Evolutionary conservation across 2,113 vertebrate genomes (phyloP).

Genomic region (Psettodes erumei): DNA sequence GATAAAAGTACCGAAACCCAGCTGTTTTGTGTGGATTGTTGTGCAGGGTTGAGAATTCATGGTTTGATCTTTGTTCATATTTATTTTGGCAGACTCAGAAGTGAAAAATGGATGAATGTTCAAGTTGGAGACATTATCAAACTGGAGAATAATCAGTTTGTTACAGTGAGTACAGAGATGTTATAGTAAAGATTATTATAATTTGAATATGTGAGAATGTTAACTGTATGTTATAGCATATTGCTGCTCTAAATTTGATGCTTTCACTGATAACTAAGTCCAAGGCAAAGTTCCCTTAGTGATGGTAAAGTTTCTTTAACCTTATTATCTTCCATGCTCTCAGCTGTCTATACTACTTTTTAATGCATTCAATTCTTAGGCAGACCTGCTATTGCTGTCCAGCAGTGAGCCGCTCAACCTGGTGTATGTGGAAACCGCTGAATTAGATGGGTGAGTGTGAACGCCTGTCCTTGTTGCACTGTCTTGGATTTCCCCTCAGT

Average conservation of each 20-base stretch:
- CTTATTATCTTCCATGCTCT: neutral
- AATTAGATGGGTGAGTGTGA: conserved; percentile 89
- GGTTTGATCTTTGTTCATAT: neutral
- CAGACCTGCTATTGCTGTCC: conserved; percentile 91
- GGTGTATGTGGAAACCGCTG: conserved; percentile 93
- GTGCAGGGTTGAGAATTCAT: neutral
- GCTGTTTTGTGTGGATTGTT: neutral
- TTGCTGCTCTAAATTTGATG: neutral
- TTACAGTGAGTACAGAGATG: conserved; percentile 85
- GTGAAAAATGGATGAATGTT: conserved; percentile 94
- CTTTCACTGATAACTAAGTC: neutral
- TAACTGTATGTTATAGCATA: neutral
- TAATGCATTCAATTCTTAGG: conserved; percentile 79
- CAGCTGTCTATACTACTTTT: neutral
- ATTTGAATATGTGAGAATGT: too few relatives aligned
- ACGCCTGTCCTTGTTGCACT: neutral
- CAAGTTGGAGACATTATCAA: conserved; percentile 95
- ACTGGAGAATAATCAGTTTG: conserved; percentile 91
- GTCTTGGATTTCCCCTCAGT: conserved; percentile 12
- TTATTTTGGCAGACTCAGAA: conserved; percentile 82
- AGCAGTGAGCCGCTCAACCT: conserved; percentile 94
- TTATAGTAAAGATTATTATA: neutral
- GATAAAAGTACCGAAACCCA: neutral
- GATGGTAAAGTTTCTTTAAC: neutral
- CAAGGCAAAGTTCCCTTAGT: neutral